Percentiles rank a stretch among this genome's conserved stretches.
Evolutionary conservation across 1,140 invertebrate genomes (phyloP).

Genomic region (Dufourea novaeangliae): DNA sequence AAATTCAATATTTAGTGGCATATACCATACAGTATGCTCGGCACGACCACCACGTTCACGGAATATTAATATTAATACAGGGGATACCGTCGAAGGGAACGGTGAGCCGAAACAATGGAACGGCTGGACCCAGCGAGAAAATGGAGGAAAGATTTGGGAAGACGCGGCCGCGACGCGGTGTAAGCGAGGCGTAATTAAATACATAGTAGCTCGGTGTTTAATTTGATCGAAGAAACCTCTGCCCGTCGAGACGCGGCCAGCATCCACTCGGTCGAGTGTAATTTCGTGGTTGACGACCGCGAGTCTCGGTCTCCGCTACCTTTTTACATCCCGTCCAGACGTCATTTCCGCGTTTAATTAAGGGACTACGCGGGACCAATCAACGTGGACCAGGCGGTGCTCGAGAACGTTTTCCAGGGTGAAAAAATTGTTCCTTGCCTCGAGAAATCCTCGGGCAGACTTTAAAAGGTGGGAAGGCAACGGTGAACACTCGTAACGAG

Average conservation of each 20-base stretch:
- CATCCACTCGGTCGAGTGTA: conserved; percentile 49
- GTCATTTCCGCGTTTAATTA: conserved; percentile 45
- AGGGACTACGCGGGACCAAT: conserved; percentile 11
- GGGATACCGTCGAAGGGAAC: background rate
- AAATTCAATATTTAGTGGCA: background rate
- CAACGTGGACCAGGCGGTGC: background rate
- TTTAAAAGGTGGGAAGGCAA: background rate
- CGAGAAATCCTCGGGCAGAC: background rate
- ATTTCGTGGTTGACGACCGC: conserved; percentile 46
- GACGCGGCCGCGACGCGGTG: no score
- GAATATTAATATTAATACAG: background rate
- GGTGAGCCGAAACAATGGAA: background rate
- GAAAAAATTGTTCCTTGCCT: background rate
- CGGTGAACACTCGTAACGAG: background rate
- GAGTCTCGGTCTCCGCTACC: background rate
- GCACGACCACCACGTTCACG: background rate
- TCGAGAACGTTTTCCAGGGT: no score
- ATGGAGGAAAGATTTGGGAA: background rate
- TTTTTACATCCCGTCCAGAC: background rate
- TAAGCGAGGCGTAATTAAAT: conserved; percentile 56
- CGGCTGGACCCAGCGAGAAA: background rate
- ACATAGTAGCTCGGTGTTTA: conserved; percentile 36
- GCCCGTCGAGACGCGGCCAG: background rate
- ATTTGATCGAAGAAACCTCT: conserved; percentile 55
- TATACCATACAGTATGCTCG: no score